These are phyloP conservation scores for Porphyrio hochstetteri DNA, from an alignment of 2,113 vertebrate genomes.

Conservation along the genomic window DNA sequence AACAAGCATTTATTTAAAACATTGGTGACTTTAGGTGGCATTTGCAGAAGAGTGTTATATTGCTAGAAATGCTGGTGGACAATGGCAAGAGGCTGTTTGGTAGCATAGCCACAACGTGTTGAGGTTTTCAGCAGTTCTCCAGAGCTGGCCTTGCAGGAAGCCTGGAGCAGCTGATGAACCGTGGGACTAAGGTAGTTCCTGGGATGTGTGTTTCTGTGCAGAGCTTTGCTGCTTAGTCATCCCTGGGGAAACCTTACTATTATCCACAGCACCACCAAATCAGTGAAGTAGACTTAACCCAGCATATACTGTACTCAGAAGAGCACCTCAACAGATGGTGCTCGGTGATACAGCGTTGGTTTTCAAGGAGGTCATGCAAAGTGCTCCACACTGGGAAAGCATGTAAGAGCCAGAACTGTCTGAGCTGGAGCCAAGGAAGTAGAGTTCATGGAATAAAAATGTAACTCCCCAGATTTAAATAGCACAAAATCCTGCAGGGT, in stretches of 20 bases:
- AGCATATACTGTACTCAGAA: fast-evolving
- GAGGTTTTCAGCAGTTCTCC: not conserved
- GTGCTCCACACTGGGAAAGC: not conserved
- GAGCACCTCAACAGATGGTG: not conserved
- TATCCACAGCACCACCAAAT: not conserved
- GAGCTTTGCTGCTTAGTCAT: not conserved
- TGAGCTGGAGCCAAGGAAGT: not conserved
- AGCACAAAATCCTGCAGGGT: not conserved
- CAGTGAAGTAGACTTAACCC: not conserved
- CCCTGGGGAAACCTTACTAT: not conserved
- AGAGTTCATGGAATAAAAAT: not conserved
- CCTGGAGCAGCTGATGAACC: not conserved
- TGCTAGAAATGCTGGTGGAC: not conserved
- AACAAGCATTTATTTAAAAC: not conserved
- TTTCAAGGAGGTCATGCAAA: not conserved
- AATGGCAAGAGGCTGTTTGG: not conserved
- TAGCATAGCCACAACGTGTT: not conserved
- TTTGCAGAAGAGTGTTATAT: not conserved
- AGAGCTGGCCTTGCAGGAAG: not conserved
- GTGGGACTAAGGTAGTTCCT: not conserved
- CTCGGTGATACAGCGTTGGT: not conserved
- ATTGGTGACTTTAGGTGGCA: not conserved
- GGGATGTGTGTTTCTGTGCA: not conserved
- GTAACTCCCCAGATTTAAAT: not conserved
- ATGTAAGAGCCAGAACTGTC: not conserved